These are phyloP conservation scores for Eumerus sabulonum DNA, from an alignment of 2,888 invertebrate genomes.

Conservation along the genomic window DNA sequence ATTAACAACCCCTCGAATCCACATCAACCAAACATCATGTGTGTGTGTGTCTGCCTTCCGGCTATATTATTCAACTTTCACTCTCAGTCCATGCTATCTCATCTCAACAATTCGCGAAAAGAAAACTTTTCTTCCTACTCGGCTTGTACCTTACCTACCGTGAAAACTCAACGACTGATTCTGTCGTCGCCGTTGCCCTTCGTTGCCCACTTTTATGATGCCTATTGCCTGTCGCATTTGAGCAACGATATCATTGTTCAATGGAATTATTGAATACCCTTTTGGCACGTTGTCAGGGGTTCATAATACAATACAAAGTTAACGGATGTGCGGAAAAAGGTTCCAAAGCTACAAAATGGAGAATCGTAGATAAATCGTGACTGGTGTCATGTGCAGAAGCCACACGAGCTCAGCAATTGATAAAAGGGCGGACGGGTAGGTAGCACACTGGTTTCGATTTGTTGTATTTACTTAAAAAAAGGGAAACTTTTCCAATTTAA, in stretches of 20 bases:
- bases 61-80: constrained; percentile 42
- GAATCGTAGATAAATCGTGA: constrained; percentile 45
- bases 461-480: constrained; percentile 37
- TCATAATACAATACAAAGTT: constrained; percentile 23
- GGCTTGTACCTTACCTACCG: constrained; percentile 30
- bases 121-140: constrained; percentile 31
- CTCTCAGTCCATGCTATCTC: constrained; percentile 1
- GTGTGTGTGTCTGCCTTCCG: constrained; percentile 32
- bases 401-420: constrained; percentile 24
- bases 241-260: constrained; percentile 32
- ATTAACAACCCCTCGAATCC: no score
- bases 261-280: constrained; percentile 51
- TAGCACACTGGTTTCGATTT: constrained; percentile 4
- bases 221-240: constrained; percentile 4
- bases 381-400: constrained; percentile 39
- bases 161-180: constrained; percentile 44
- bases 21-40: no score
- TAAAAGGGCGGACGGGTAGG: constrained; percentile 1
- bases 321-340: constrained; percentile 37
- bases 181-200: constrained; percentile 29
- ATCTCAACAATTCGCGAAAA: no score
- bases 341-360: constrained; percentile 14
- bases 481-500: constrained; percentile 33
- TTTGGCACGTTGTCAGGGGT: constrained; percentile 44
- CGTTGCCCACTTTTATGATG: constrained; percentile 31